Conservation (phyloP, 2,113 vertebrate species). For the Oryzias melastigma region DNA sequence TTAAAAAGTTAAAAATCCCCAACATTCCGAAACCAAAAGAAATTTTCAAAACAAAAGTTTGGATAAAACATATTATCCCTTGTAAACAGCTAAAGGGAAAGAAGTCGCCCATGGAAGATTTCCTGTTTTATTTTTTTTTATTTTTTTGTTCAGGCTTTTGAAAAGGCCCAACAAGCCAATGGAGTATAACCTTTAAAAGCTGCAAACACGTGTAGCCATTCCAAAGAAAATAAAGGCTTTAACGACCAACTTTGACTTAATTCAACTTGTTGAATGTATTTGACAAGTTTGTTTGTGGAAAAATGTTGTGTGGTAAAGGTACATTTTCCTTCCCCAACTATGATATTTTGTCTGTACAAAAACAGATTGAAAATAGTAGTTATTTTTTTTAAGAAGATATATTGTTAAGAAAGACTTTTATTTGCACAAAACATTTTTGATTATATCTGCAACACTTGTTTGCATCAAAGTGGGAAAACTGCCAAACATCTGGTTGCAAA, state of each 20-base stretch:
- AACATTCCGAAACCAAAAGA: conserved; percentile 53
- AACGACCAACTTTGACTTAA: conserved; percentile 38
- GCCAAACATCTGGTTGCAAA: conserved; percentile 2
- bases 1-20: conserved; percentile 14
- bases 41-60: background rate
- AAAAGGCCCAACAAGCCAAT: conserved; percentile 6
- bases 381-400: conserved; percentile 56
- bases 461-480: conserved; percentile 11
- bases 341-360: conserved; percentile 16
- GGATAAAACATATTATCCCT: background rate
- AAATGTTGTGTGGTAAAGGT: conserved; percentile 6
- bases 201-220: conserved; percentile 41
- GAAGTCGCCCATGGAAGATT: conserved; percentile 14
- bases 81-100: background rate
- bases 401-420: conserved; percentile 35
- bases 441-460: conserved; percentile 20
- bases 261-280: conserved; percentile 7
- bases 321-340: conserved; percentile 21
- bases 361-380: background rate
- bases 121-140: conserved; percentile 2
- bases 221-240: conserved; percentile 63
- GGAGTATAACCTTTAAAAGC: conserved; percentile 1
- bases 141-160: conserved; percentile 1
- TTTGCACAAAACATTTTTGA: conserved; percentile 62
- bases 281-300: background rate